Base-by-base conservation (phyloP, 64 coral and sea anemone species). In the Porites australiensis region DNA sequence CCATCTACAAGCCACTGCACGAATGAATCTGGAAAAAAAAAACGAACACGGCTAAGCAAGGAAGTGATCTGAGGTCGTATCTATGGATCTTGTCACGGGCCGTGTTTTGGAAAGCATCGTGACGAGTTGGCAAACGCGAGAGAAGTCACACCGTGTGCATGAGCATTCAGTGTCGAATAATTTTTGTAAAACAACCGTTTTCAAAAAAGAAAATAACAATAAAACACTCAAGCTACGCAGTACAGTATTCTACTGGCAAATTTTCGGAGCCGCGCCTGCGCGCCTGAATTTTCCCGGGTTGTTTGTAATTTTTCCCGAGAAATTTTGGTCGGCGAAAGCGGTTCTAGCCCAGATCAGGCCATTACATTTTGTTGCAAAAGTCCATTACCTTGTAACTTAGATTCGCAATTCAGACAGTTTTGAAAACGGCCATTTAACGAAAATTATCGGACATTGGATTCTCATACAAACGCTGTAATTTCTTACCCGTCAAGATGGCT, bases 1-100 rank as follows among this genome's bases (percentile, higher is more conserved):
- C 86, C 86, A 76, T 12, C 70, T 16, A 46, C 75, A 88, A n/a
- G 70, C 86, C 3, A 88, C 86, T 21, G 86, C 46, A 14, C 86
- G 15, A 52, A 75, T 6, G 23, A 88, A 88, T 43, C 86, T 88
- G 0, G 3, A 21, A 21, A 67, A 67, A n/a, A n/a, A 67, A 13
- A 67, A 67, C 53, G n/a, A n/a, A n/a, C n/a, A n/a, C n/a, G n/a
- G n/a, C n/a, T n/a, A n/a, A n/a, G n/a, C n/a, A n/a, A n/a, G n/a
- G n/a, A n/a, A n/a, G n/a, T n/a, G n/a, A n/a, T n/a, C n/a, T n/a
- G n/a, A n/a, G n/a, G n/a, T n/a, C n/a, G n/a, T n/a, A n/a, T n/a
- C n/a, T n/a, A n/a, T n/a, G n/a, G n/a, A n/a, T n/a, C n/a, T n/a
- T n/a, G n/a, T n/a, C n/a, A n/a, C n/a, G n/a, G n/a, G n/a, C n/a